Evolutionary conservation across 2,888 invertebrate species (phyloP).

Genomic region (Noctua janthe): DNA sequence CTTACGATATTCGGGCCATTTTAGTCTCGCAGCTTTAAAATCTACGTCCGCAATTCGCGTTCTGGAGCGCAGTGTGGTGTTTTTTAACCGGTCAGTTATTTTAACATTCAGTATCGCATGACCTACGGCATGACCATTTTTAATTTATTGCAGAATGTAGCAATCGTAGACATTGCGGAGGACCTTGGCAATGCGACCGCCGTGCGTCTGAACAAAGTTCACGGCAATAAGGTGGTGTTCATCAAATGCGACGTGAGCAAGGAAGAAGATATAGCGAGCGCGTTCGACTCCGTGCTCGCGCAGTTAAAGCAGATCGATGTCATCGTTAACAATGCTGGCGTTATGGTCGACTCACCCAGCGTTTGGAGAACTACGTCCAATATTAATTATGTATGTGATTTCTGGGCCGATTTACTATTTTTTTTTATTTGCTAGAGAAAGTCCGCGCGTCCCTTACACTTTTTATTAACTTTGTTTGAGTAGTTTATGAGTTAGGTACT

Average conservation of each 20-base stretch:
- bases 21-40: no score
- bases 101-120: no score
- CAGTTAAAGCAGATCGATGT: constrained; percentile 73
- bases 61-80: no score
- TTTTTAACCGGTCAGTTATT: no score
- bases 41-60: no score
- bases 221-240: constrained; percentile 70
- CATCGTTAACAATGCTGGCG: constrained; percentile 78
- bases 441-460: no score
- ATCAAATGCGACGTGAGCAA: constrained; percentile 76
- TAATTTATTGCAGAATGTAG: constrained; percentile 58
- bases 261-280: constrained; percentile 69
- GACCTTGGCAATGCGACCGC: constrained; percentile 69
- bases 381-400: constrained; percentile 74
- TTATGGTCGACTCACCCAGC: constrained; percentile 73
- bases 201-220: constrained; percentile 67
- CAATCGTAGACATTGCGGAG: constrained; percentile 74
- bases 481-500: no score
- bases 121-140: not conserved
- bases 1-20: no score
- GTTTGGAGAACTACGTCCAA: constrained; percentile 74
- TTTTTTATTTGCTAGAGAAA: no score
- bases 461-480: no score
- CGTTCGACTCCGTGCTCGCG: constrained; percentile 70
- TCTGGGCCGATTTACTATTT: no score